Percentiles rank a stretch among this genome's conserved stretches.
Evolutionary conservation across 2,113 vertebrate species (phyloP).

Genomic region (Oryzias javanicus): DNA sequence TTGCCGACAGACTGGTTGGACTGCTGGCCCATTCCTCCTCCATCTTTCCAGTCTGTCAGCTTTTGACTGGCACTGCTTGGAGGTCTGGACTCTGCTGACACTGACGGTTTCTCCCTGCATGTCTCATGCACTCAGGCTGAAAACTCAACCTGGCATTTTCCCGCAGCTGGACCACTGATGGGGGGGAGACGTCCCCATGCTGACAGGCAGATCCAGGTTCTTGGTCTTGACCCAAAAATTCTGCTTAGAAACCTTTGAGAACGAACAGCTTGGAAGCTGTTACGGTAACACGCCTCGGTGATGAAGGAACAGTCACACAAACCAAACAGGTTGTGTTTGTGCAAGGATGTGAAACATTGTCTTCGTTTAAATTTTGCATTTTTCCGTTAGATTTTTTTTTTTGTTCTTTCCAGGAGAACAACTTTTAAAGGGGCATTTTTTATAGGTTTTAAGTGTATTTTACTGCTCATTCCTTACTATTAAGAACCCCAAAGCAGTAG

Average conservation of each 20-base stretch:
- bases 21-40: constrained; percentile 37
- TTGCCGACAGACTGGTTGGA: constrained; percentile 15
- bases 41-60: constrained; percentile 58
- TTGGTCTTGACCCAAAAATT: constrained; percentile 27
- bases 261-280: constrained; percentile 18
- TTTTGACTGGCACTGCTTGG: constrained; percentile 47
- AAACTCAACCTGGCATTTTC: constrained; percentile 69
- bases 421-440: no score
- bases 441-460: no score
- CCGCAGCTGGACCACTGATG: constrained; percentile 52
- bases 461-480: no score
- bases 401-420: no score
- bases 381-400: no score
- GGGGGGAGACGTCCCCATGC: constrained; percentile 32
- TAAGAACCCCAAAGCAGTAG: no score
- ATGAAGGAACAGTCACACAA: no score
- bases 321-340: no score
- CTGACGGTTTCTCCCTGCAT: constrained; percentile 55
- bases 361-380: no score
- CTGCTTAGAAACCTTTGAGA: constrained; percentile 26
- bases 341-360: no score
- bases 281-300: background rate
- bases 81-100: constrained; percentile 66
- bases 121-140: constrained; percentile 70
- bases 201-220: constrained; percentile 49